Evolutionary conservation across 2,888 invertebrate genomes (phyloP).

Genomic region (Pristionchus japonicus): DNA sequence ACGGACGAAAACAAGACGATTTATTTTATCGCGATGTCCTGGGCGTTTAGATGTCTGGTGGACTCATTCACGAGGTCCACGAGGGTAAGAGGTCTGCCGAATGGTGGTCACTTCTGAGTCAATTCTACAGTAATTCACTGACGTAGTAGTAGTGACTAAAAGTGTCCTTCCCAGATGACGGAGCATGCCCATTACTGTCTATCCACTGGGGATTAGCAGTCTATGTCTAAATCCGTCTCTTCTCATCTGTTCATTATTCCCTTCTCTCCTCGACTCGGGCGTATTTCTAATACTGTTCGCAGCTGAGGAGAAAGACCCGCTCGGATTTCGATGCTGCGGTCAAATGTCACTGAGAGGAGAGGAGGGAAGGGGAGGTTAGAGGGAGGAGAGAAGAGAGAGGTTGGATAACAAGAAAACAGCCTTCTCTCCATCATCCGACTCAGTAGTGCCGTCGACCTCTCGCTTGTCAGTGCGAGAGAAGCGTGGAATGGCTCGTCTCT

Average conservation of each 20-base stretch:
- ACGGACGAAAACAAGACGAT: not conserved
- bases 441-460: constrained; percentile 34
- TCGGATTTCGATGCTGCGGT: constrained; percentile 4
- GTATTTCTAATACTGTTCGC: constrained; percentile 3
- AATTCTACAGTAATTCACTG: too few species aligned
- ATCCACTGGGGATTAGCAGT: not conserved
- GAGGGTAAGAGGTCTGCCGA: not conserved
- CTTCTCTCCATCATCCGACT: constrained; percentile 38
- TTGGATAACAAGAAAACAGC: constrained; percentile 36
- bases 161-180: not conserved
- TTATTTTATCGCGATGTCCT: not conserved
- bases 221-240: not conserved
- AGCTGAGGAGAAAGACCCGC: not conserved
- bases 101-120: not conserved
- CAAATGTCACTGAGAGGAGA: constrained; percentile 26
- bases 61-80: not conserved
- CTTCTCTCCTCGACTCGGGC: not conserved
- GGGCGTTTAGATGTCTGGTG: not conserved
- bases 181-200: not conserved
- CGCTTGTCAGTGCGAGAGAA: too few species aligned
- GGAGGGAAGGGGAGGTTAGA: not conserved
- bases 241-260: not conserved
- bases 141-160: too few species aligned
- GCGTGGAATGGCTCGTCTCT: not conserved
- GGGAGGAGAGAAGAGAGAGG: constrained; percentile 16